Evolutionary conservation across 2,888 invertebrate species (phyloP), one percentile per base, ranked within the genome.

Genomic region (Crossocerus cetratus): DNA sequence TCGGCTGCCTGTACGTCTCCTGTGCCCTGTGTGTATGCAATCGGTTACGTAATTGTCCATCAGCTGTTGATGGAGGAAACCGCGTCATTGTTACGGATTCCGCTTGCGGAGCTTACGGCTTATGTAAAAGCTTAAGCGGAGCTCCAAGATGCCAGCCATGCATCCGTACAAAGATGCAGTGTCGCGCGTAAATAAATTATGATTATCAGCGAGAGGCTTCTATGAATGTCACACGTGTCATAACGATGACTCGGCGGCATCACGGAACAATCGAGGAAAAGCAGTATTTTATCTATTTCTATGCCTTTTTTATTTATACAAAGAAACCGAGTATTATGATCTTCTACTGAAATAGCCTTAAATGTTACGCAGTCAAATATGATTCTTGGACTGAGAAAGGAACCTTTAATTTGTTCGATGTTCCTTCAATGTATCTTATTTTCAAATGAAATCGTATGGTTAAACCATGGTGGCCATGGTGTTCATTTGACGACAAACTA

Each of bases 71-170:
- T 63, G 62, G 56, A 69, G 22, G 49, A 49, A 68, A 72, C 60
- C 23, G 55, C 64, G 69, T 66, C 76, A 77, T 67, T 72, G 70
- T 80, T 82, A 75, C 65, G 82, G 85, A 80, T 85, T 86, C 83
- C 78, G 77, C 72, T 84, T 77, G 60, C 65, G 44, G 60, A 76
- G 78, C 76, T 84, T 69, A 69, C 43, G 45, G 58, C 80, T 84
- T 85, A 83, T 78, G 72, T 81, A 81, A 82, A 82, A 81, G 76
- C 70, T 78, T 66, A 53, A 32, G 54, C 55, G 56, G 23, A 23
- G 55, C 53, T 55, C 23, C 61, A 63, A 62, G 45, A 59, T 49
- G n/a, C 44, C n/a, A 11, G 57, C 14, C 63, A 62, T 59, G 80
- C 76, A 82, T 61, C 80, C 82, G 44, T 83, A 80, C 56, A 77